Percentiles rank a stretch among this genome's conserved stretches.
Evolutionary conservation across 2,113 vertebrate species (phyloP).

Genomic region (Dromiciops gliroides): DNA sequence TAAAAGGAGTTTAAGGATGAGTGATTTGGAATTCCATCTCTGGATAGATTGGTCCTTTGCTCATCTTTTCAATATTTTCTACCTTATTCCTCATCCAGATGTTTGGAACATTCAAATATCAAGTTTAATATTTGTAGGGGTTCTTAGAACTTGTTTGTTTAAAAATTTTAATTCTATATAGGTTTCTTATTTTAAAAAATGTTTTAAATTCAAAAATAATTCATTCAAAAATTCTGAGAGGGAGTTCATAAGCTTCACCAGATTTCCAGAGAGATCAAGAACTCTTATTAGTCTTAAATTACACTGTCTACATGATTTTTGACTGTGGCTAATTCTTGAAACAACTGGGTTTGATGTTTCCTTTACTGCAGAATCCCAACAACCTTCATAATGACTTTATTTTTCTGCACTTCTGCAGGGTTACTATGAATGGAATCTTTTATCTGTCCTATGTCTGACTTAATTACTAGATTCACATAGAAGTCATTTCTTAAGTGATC

Average conservation of each 20-base stretch:
- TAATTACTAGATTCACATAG: neutral
- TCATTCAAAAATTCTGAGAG: neutral
- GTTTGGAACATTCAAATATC: neutral
- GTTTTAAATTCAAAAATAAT: neutral
- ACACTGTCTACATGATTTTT: neutral
- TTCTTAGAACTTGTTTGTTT: neutral
- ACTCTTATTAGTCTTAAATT: neutral
- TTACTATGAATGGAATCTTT: neutral
- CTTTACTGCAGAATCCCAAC: neutral
- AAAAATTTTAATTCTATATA: too few species aligned
- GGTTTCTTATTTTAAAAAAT: neutral
- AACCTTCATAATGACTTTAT: neutral
- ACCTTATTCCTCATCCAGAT: neutral
- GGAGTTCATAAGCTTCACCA: neutral
- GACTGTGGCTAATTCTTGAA: neutral
- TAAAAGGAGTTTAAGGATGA: conserved; percentile 2
- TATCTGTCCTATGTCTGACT: neutral
- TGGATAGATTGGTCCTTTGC: neutral
- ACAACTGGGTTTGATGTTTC: neutral
- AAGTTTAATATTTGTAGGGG: neutral
- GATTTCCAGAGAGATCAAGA: neutral
- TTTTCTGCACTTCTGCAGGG: neutral
- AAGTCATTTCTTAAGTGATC: neutral
- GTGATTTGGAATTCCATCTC: conserved; percentile 24
- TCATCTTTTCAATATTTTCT: neutral